phyloP scores from a whole-genome alignment of 2,888 invertebrate species.

The Anodontia alba region DNA sequence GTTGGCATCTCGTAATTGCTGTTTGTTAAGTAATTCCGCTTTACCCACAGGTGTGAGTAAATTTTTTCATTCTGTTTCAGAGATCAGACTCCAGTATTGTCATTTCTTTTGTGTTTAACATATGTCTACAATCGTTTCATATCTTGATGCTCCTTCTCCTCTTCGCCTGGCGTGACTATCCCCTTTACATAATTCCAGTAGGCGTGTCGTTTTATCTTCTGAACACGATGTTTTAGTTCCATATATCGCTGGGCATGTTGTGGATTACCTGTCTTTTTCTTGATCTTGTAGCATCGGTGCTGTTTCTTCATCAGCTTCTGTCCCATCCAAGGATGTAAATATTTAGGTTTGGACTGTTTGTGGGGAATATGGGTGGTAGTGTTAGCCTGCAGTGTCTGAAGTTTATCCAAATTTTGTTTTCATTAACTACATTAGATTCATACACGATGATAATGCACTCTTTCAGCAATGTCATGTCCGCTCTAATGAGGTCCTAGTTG shows the following conservation, averaged over 20 bases:
- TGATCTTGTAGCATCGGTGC: constrained; percentile 28
- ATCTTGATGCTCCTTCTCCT: not conserved
- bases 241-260: constrained; percentile 19
- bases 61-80: constrained; percentile 22
- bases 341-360: constrained; percentile 31
- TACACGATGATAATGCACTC: constrained; percentile 15
- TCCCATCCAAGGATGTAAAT: constrained; percentile 41
- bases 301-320: constrained; percentile 30
- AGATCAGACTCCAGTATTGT: constrained; percentile 9
- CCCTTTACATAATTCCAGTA: constrained; percentile 43
- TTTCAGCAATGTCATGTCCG: constrained; percentile 30
- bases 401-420: constrained; percentile 15
- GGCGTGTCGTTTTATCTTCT: constrained; percentile 24
- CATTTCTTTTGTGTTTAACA: constrained; percentile 25
- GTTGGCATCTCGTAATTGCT: not conserved
- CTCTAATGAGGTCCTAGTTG: constrained; percentile 36
- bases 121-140: constrained; percentile 34
- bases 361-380: constrained; percentile 27
- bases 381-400: constrained; percentile 21
- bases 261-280: constrained; percentile 26
- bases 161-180: constrained; percentile 25
- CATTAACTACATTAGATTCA: not conserved
- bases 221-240: constrained; percentile 12
- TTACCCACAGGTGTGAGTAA: not conserved
- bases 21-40: constrained; percentile 20